Percentiles rank a stretch among this genome's conserved stretches.
These are phyloP conservation scores for Gambusia yucatana DNA, from an alignment of 2,797 vertebrate genomes.

Conservation along the genomic window DNA sequence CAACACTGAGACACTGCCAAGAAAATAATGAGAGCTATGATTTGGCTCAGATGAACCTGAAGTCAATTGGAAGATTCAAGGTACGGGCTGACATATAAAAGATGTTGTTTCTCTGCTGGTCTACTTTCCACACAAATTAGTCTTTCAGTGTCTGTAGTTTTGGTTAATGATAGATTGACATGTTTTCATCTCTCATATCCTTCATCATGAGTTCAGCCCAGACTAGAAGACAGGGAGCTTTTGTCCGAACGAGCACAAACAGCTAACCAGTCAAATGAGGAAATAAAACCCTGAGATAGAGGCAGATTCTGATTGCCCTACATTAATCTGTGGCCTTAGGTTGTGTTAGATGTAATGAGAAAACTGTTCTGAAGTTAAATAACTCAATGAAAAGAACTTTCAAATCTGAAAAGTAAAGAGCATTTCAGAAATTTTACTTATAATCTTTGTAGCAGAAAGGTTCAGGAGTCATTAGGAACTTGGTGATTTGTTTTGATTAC, in stretches of 20 bases:
- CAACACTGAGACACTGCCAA: slow-evolving; percentile 1
- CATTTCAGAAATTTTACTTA: neutral
- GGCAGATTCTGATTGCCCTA: neutral
- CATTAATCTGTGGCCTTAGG: neutral
- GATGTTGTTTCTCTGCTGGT: neutral
- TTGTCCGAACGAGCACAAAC: neutral
- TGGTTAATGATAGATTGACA: neutral
- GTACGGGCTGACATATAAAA: neutral
- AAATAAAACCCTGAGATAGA: neutral
- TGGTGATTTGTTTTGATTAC: neutral
- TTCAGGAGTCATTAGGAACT: neutral
- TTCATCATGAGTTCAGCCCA: neutral
- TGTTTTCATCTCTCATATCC: neutral
- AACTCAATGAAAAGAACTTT: neutral
- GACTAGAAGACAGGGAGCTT: neutral
- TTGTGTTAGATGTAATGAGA: neutral
- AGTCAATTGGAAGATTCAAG: neutral
- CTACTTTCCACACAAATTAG: neutral
- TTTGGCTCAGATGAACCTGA: slow-evolving; percentile 3
- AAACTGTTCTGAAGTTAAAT: neutral
- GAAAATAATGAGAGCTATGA: neutral
- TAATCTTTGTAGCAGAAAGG: neutral
- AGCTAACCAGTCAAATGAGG: neutral
- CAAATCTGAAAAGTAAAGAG: neutral
- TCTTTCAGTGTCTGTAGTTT: neutral